Evolutionary conservation across 2,797 vertebrate species (phyloP), one percentile per base, ranked within the genome.

Genomic region (Geranospiza caerulescens): DNA sequence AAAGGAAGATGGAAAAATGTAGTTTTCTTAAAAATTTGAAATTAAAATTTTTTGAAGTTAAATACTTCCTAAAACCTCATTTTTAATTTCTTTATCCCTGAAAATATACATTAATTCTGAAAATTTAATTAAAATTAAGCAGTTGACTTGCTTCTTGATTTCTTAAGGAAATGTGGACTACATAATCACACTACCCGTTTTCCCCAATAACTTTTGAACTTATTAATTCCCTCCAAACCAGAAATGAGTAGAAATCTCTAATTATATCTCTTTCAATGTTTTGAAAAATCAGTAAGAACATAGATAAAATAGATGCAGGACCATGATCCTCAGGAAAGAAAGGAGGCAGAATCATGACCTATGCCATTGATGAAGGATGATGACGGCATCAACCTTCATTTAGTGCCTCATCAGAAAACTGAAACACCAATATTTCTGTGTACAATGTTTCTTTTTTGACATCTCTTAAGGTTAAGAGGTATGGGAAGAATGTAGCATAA

Each of bases 61-160:
- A 38, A 34, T 53, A 34, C 12, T 31, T 71, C 15, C 11, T 63
- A 55, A 67, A 75, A 34, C 21, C 3, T 50, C 0, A 5, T 38
- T 22, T 84, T 60, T 71, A 3, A 59, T 71, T 82, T 67, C 10
- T 50, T 64, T 74, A 33, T 59, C 18, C 4, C 25, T 76, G 25
- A 83, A 86, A 83, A 87, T 38, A 29, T 4, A 40, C 9, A 25
- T 31, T 56, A 33, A 42, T 83, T 73, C 27, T 75, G 62, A 62
- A 90, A 80, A 63, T 0, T 8, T 4, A 71, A 67, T 26, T 1
- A 36, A 52, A 74, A 15, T 53, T 21, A 63, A 58, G 34, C 12
- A 26, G 29, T 45, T 85, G 11, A 72, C 26, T 79, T 45, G 4
- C 8, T 63, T 45, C 47, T 70, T 0, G 0, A 3, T 20, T 78